A percentile compares a stretch with the other conserved stretches of the same genome.
Conservation (phyloP, 2,797 vertebrate genomes). For the Pipistrellus nathusii region DNA sequence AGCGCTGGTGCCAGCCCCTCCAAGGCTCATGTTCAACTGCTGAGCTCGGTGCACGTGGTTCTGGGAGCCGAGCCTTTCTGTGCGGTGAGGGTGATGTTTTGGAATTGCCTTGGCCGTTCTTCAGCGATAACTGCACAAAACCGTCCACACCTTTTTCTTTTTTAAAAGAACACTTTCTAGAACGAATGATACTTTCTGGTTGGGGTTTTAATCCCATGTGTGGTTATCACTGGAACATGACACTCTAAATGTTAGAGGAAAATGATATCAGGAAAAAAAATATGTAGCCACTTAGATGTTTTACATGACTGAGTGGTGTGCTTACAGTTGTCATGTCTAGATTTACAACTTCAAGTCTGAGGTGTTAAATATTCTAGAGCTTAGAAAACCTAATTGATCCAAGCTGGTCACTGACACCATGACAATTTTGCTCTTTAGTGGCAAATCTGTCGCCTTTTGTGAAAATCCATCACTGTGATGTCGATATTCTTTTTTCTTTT, state of each 20-base stretch:
- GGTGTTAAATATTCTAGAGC: constrained; percentile 59
- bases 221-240: background rate
- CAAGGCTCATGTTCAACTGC: background rate
- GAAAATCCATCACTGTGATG: constrained; percentile 21
- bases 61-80: background rate
- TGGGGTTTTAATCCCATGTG: constrained; percentile 31
- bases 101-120: background rate
- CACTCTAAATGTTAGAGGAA: background rate
- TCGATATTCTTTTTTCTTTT: background rate
- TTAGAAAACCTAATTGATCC: constrained; percentile 34
- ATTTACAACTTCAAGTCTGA: constrained; percentile 44
- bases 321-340: background rate
- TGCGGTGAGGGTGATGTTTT: background rate
- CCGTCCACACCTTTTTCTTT: background rate
- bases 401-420: background rate
- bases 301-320: background rate
- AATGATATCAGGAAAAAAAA: constrained; percentile 14
- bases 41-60: background rate
- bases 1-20: background rate
- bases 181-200: constrained; percentile 31
- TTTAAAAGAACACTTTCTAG: constrained; percentile 8
- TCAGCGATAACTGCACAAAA: background rate
- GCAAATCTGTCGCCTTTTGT: constrained; percentile 2
- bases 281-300: background rate
- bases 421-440: background rate